Base-by-base conservation (phyloP, 1,140 invertebrate species). In the Argopecten irradians region DNA sequence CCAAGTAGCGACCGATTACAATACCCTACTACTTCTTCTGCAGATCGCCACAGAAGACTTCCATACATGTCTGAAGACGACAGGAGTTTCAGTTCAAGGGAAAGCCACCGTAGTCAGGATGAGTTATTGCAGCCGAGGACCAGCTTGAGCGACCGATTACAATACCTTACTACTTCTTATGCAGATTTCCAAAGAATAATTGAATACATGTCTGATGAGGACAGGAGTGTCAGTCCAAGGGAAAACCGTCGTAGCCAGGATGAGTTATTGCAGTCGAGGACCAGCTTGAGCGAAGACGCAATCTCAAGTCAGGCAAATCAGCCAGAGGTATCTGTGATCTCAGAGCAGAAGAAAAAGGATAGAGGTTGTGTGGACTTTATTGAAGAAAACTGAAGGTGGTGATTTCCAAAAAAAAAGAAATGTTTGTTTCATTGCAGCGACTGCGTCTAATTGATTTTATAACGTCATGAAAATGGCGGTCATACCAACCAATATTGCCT, bases 261-360 rank as follows among this genome's bases (percentile, higher is more conserved):
- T 71, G 7, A 28, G 7, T 0, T 71, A 28, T n/a, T n/a, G n/a
- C n/a, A n/a, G n/a, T n/a, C n/a, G 55, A 71, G n/a, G 55, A 71
- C 13, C 55, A 71, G 55, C 55, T 71, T 71, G 55, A 71, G 28
- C 1, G 55, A n/a, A n/a, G n/a, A 71, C 55, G 55, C 11, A 22
- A 11, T 11, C 22, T 5, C 22, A 0, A 5, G 16, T n/a, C n/a
- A 8, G 13, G 13, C 36, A 13, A 39, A 39, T 5, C 36, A 39
- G 36, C 5, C 5, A 28, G 55, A 71, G 28, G 28, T 28, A 3
- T 28, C 55, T 28, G n/a, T n/a, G n/a, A n/a, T n/a, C n/a, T n/a
- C 55, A n/a, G 22, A 71, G n/a, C 55, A 71, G 55, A 71, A 71
- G n/a, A 71, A 71, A 28, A 71, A 71, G 55, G 55, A 71, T 71